Conservation (phyloP, 2,888 invertebrate genomes). For the Philereme transversata region DNA sequence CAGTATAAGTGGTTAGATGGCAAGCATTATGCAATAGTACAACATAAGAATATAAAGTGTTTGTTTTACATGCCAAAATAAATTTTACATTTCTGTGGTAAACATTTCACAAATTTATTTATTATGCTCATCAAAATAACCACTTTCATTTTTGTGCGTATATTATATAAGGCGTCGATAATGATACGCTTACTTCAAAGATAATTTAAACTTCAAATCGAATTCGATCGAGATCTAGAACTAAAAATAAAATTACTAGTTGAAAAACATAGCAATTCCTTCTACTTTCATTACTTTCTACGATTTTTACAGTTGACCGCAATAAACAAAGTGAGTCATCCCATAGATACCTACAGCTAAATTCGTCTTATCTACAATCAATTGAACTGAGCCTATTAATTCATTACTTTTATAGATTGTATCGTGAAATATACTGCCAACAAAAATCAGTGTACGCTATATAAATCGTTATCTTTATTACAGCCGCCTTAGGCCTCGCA, state of each 20-base stretch:
- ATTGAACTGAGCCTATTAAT: constrained; percentile 16
- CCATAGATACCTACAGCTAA: constrained; percentile 8
- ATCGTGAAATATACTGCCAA: constrained; percentile 33
- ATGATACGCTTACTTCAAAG: too few species aligned
- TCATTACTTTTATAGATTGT: constrained; percentile 29
- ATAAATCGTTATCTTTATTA: constrained; percentile 33
- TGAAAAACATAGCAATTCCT: background rate
- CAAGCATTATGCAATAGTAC: too few species aligned
- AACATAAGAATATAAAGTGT: too few species aligned
- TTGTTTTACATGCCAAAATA: too few species aligned
- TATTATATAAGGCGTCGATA: too few species aligned
- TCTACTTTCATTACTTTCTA: background rate
- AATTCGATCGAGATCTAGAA: background rate
- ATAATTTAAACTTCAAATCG: too few species aligned
- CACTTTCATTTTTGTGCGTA: too few species aligned
- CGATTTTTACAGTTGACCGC: background rate
- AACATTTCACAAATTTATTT: too few species aligned
- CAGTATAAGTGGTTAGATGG: too few species aligned
- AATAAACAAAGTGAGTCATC: constrained; percentile 6
- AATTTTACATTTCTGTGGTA: too few species aligned
- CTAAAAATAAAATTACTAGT: background rate
- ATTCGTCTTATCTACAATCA: constrained; percentile 14
- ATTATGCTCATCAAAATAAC: too few species aligned
- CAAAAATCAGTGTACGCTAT: constrained; percentile 34
- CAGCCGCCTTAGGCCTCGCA: constrained; percentile 19